These are phyloP conservation scores for Chaenogobius annularis DNA, from an alignment of 2,113 vertebrate genomes.

Conservation along the genomic window DNA sequence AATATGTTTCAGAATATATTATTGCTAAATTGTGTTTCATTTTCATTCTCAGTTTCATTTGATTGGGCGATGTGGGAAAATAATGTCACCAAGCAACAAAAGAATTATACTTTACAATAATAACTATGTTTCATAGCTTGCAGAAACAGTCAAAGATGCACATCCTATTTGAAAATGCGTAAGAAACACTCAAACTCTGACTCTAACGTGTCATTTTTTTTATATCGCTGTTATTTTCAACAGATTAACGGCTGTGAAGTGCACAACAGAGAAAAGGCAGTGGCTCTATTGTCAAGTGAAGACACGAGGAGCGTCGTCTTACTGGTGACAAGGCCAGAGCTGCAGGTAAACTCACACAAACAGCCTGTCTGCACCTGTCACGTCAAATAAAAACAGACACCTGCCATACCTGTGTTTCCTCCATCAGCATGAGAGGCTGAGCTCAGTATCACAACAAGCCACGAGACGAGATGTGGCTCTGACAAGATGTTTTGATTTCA, in stretches of 20 bases:
- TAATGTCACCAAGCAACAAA: too few relatives aligned
- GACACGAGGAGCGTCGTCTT: constrained; percentile 87
- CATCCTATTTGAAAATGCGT: neutral
- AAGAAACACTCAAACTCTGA: neutral
- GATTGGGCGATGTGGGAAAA: neutral
- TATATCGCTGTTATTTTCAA: constrained; percentile 57
- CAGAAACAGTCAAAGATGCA: too few relatives aligned
- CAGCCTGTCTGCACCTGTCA: constrained; percentile 21
- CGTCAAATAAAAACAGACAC: constrained; percentile 46
- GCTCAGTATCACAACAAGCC: constrained; percentile 27
- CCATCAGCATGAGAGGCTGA: constrained; percentile 48
- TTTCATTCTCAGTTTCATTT: neutral
- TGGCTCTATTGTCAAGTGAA: constrained; percentile 88
- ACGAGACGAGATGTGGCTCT: constrained; percentile 19
- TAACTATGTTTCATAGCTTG: neutral
- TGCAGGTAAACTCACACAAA: constrained; percentile 80
- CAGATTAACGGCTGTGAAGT: constrained; percentile 96
- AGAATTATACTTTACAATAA: neutral
- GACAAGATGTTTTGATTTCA: constrained; percentile 67
- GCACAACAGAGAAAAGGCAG: constrained; percentile 88
- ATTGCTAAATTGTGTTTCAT: too few relatives aligned
- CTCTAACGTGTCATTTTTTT: neutral
- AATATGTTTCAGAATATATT: too few relatives aligned
- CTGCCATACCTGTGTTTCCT: constrained; percentile 20
- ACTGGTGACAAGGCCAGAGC: constrained; percentile 89